A percentile compares a stretch with the other conserved stretches of the same genome.
These are phyloP conservation scores for Chymomyza procnemis DNA, from an alignment of 2,888 invertebrate species.

Conservation along the genomic window DNA sequence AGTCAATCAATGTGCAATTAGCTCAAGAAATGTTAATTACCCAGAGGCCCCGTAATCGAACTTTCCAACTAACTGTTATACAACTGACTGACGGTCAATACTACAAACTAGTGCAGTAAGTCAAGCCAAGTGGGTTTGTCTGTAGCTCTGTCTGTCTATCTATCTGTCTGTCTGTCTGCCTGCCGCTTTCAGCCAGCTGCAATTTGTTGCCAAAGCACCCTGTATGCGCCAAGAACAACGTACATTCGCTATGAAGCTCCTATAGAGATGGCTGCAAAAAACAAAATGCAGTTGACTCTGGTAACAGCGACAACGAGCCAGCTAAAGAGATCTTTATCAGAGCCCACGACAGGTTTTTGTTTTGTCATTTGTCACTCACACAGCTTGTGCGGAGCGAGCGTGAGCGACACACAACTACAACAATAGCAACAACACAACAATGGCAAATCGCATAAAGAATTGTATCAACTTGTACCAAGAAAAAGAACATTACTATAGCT, in stretches of 20 bases:
- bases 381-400: constrained; percentile 56
- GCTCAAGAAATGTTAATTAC: constrained; percentile 58
- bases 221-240: constrained; percentile 45
- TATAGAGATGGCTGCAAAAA: background rate
- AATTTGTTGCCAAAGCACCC: constrained; percentile 66
- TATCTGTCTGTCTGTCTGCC: background rate
- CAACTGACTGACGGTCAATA: constrained; percentile 11
- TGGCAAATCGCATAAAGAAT: constrained; percentile 54
- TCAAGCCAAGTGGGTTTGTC: constrained; percentile 10
- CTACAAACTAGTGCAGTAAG: constrained; percentile 63
- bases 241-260: background rate
- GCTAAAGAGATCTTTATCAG: constrained; percentile 61
- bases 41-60: constrained; percentile 10
- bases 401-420: constrained; percentile 51
- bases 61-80: background rate
- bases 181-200: constrained; percentile 45
- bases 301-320: background rate
- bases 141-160: background rate
- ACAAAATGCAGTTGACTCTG: background rate
- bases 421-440: constrained; percentile 23
- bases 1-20: constrained; percentile 70
- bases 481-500: constrained; percentile 8
- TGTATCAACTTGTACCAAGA: constrained; percentile 62
- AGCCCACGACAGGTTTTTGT: constrained; percentile 78
- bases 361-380: constrained; percentile 78